A percentile compares a stretch with the other conserved stretches of the same genome.
These are phyloP conservation scores for Noturus placidus DNA, from an alignment of 2,113 vertebrate genomes.

Conservation along the genomic window DNA sequence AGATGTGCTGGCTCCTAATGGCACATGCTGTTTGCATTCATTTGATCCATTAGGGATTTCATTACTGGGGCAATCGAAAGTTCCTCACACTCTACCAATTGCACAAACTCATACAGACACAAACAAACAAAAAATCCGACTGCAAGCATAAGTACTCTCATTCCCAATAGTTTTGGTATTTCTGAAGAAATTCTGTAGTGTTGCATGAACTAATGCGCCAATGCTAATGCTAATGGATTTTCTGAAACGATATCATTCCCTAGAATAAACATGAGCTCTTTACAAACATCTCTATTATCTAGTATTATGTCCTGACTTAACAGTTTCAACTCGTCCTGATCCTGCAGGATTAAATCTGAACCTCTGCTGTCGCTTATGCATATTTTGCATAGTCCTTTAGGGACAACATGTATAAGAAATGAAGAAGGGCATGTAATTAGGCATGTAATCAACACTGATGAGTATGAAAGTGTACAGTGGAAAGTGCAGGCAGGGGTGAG, in stretches of 20 bases:
- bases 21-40: conserved; percentile 44
- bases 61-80: conserved; percentile 32
- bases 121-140: background rate
- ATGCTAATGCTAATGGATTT: background rate
- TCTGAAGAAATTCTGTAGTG: background rate
- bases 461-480: background rate
- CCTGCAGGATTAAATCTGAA: background rate
- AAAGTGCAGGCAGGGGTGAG: background rate
- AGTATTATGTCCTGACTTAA: background rate
- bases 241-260: background rate
- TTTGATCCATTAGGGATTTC: conserved; percentile 43
- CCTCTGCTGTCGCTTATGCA: background rate
- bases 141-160: conserved; percentile 9
- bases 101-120: background rate
- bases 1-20: conserved; percentile 19
- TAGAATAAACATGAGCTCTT: background rate
- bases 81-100: background rate
- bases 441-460: background rate
- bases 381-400: background rate
- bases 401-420: background rate
- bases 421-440: background rate
- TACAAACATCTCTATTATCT: background rate
- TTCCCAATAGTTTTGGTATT: background rate
- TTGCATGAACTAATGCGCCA: background rate
- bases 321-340: background rate